Evolutionary conservation across 2,113 vertebrate species (phyloP).

Genomic region (Dasyornis broadbenti): DNA sequence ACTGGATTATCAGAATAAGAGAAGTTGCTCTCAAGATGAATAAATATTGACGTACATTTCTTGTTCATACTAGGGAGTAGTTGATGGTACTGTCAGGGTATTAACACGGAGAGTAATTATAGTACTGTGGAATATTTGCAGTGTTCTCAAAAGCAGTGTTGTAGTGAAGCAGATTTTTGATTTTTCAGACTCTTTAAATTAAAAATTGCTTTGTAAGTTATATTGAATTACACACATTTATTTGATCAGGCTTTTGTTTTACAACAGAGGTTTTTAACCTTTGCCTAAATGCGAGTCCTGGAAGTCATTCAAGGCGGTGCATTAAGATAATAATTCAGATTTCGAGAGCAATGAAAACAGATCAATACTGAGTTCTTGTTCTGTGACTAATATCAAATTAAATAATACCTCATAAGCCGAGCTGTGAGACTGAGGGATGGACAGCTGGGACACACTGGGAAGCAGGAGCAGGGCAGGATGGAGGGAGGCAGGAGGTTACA

Average conservation of each 20-base stretch:
- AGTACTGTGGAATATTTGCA: neutral
- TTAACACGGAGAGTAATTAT: neutral
- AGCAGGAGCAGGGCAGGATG: neutral
- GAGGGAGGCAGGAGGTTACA: neutral
- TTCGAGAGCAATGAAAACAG: neutral
- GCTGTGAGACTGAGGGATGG: neutral
- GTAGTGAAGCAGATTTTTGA: neutral
- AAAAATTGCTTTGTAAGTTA: neutral
- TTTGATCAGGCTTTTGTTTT: neutral
- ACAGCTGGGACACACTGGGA: neutral
- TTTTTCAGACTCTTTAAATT: neutral
- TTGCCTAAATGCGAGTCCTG: neutral
- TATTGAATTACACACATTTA: neutral
- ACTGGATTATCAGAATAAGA: neutral
- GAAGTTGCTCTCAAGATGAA: neutral
- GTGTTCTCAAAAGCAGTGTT: neutral
- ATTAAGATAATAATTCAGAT: neutral
- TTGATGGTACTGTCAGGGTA: neutral
- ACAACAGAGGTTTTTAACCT: neutral
- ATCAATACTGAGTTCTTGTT: neutral
- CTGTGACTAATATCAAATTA: neutral
- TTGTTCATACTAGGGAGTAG: neutral
- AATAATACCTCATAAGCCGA: neutral
- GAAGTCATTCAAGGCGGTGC: neutral
- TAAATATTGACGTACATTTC: neutral